phyloP scores from a whole-genome alignment of 2,888 invertebrate genomes.

The Cantharis lateralis region DNA sequence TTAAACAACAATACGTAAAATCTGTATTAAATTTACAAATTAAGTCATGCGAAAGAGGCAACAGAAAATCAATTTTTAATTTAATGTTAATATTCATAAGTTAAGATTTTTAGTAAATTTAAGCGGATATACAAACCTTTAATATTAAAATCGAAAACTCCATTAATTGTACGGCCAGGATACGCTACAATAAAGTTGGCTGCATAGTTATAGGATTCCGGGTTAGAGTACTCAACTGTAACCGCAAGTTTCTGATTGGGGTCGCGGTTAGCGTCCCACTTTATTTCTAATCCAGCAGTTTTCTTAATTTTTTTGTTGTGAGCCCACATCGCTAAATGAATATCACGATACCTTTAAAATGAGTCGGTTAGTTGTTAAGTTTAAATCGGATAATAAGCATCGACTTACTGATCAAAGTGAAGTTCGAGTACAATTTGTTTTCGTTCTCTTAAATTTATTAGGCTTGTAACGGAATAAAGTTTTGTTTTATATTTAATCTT shows the following conservation, averaged over 20 bases:
- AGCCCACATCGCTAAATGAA: conserved; percentile 70
- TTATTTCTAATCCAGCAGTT: conserved; percentile 71
- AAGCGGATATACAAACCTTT: conserved; percentile 51
- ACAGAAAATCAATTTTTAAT: neutral
- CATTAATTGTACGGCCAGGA: conserved; percentile 75
- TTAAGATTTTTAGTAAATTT: neutral
- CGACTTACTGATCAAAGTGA: conserved; percentile 76
- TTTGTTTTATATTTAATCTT: conserved; percentile 71
- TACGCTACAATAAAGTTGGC: conserved; percentile 71
- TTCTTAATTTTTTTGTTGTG: conserved; percentile 65
- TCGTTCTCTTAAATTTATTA: conserved; percentile 68
- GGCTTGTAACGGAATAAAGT: conserved; percentile 69
- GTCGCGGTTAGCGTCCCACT: conserved; percentile 87
- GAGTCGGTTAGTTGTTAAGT: conserved; percentile 18
- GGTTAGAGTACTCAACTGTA: conserved; percentile 65
- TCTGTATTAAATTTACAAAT: too few species aligned
- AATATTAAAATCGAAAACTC: conserved; percentile 66
- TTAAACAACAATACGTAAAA: too few species aligned
- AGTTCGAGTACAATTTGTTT: conserved; percentile 71
- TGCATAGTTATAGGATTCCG: conserved; percentile 65
- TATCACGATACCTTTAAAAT: conserved; percentile 68
- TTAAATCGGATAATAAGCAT: conserved; percentile 6
- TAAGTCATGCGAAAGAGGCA: too few species aligned
- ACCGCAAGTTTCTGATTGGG: conserved; percentile 73
- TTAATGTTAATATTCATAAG: neutral